Evolutionary conservation across 2,113 vertebrate genomes (phyloP).

Genomic region (Gnathonemus longibarbis): DNA sequence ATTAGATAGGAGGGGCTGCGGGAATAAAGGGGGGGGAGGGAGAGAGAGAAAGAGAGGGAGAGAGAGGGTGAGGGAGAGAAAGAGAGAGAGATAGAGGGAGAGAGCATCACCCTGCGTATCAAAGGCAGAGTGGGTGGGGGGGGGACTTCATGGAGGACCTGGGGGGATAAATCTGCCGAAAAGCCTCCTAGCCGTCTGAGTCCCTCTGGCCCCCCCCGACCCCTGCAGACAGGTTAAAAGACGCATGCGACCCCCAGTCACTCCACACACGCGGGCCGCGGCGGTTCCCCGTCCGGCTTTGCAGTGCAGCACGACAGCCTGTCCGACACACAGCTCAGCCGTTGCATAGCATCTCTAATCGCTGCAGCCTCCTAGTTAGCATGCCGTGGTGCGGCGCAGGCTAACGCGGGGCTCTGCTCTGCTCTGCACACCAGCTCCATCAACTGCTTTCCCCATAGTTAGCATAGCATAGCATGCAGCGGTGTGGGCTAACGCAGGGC

Average conservation of each 20-base stretch:
- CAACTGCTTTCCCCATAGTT: not conserved
- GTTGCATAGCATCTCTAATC: not conserved
- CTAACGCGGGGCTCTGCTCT: not conserved
- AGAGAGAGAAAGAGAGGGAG: not conserved
- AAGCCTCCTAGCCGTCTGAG: not conserved
- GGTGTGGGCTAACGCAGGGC: not conserved
- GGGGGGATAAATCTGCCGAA: not conserved
- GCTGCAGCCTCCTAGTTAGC: not conserved
- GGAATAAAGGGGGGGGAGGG: conserved; percentile 35
- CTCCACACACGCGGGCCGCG: not conserved
- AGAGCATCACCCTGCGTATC: not conserved
- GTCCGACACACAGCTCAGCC: not conserved
- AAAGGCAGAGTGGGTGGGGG: not conserved
- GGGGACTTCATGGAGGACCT: not conserved
- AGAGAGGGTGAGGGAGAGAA: conserved; percentile 30
- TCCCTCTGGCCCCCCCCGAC: not conserved
- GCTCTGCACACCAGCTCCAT: not conserved
- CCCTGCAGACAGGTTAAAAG: conserved; percentile 9
- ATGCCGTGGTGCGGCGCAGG: not conserved
- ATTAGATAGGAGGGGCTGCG: conserved; percentile 21
- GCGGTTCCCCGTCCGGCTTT: not conserved
- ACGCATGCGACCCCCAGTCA: not conserved
- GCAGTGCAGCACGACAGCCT: not conserved
- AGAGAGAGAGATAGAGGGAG: not conserved
- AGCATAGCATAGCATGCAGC: not conserved